Conservation (phyloP, 2,113 vertebrate species). For the Dipodomys merriami region DNA sequence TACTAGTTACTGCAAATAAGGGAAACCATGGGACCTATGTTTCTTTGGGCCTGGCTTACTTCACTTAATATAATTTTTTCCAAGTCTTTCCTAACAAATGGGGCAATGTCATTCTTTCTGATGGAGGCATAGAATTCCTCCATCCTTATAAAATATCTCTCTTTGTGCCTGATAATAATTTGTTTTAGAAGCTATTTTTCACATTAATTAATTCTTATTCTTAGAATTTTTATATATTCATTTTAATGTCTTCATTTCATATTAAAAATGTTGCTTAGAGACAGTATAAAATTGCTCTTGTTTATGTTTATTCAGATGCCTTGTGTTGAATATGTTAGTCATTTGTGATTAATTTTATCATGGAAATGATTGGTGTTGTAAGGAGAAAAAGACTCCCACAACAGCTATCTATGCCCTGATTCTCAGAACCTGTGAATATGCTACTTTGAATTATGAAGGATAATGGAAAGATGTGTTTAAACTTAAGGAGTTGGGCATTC, state of each 20-base stretch:
- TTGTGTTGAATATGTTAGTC: not conserved
- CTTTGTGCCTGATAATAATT: conserved; percentile 1
- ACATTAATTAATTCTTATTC: conserved; percentile 12
- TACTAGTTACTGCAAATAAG: no score
- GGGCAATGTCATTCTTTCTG: no score
- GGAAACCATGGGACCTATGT: no score
- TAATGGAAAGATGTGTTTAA: not conserved
- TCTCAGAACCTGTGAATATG: not conserved
- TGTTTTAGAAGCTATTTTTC: conserved; percentile 7
- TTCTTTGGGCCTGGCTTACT: no score
- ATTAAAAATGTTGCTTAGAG: not conserved
- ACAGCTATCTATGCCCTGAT: not conserved
- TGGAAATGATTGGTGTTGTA: not conserved
- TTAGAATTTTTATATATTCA: not conserved
- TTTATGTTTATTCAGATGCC: not conserved
- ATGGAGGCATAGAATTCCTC: no score
- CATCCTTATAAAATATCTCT: not conserved
- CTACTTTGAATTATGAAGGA: not conserved
- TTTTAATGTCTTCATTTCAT: not conserved
- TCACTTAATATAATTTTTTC: no score
- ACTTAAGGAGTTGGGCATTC: not conserved
- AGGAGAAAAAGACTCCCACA: not conserved
- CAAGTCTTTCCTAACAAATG: no score
- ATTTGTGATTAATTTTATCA: conserved; percentile 17
- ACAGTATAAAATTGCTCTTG: not conserved